Base-by-base conservation (phyloP, 2,888 invertebrate genomes). In the Tipula lateralis region DNA sequence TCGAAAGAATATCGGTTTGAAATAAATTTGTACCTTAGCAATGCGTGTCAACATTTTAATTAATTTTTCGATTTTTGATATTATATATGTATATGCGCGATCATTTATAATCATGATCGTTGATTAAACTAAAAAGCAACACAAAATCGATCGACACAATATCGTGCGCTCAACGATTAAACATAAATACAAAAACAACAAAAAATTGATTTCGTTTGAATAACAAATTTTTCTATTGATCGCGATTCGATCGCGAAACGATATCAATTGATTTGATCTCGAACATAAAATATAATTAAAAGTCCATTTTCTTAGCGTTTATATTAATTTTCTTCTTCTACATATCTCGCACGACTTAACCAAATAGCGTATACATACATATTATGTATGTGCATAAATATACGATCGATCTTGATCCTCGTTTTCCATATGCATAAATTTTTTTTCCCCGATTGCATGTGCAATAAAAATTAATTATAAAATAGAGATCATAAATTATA, bases 211-310 rank as follows among this genome's bases (percentile, higher is more conserved):
- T 24, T 24, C 24, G 24, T 66, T 66, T 66, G 66, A 66, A 66
- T 66, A 66, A 66, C 66, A 66, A 66, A 66, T 66, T 66, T 66
- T 66, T 66, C 66, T 24, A 66, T 66, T 24, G 66, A 66, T 66
- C 66, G 24, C 24, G 24, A 66, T 66, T 66, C 66, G 24, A 66
- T 24, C 24, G 24, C 66, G 24, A 24, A 7, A 24, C 24, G 66
- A 9, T 66, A 66, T 66, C 66, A 66, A 66, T 66, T 66, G 66
- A 66, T 66, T 66, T 66, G 24, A 66, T 66, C 66, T 66, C 24
- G 66, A 66, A 24, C 66, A 66, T 66, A 66, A 24, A 66, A 66
- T 66, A 66, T 66, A 66, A 66, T 66, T 66, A 66, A 66, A 66
- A 66, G 24, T 24, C 66, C 12, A 24, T 66, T 66, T 66, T 66